phyloP scores from a whole-genome alignment of 2,797 vertebrate genomes.

The Micrastur ruficollis region DNA sequence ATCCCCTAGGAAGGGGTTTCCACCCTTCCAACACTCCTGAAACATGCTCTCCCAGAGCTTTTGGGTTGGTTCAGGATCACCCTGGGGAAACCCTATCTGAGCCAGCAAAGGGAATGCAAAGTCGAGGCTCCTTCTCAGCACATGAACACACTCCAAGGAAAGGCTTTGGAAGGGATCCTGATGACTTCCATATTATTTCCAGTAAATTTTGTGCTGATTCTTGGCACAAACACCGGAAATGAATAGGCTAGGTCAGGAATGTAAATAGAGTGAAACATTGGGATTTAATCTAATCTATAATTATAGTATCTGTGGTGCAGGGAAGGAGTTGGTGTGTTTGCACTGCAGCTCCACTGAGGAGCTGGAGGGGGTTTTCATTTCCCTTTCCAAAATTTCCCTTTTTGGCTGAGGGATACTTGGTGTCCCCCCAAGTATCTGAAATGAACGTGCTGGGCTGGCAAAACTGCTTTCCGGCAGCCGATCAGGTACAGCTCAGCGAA shows the following conservation, averaged over 20 bases:
- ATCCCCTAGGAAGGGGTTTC: neutral
- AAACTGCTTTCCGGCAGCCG: neutral
- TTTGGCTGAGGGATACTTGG: neutral
- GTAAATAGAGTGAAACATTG: constrained; percentile 72
- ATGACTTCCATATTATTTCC: constrained; percentile 73
- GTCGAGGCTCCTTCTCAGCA: neutral
- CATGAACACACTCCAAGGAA: constrained; percentile 53
- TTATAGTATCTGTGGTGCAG: constrained; percentile 59
- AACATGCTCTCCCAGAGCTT: neutral
- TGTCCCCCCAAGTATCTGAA: neutral
- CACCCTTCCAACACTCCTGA: neutral
- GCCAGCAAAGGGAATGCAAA: neutral
- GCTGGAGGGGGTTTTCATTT: neutral
- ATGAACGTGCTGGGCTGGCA: neutral
- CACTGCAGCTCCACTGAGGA: constrained; percentile 15
- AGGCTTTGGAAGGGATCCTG: constrained; percentile 65
- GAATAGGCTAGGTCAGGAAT: constrained; percentile 73
- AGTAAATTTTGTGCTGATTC: constrained; percentile 72
- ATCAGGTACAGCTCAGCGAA: neutral
- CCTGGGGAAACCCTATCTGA: neutral
- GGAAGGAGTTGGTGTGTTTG: constrained; percentile 18
- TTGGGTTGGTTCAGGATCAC: neutral
- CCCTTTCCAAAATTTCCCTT: constrained; percentile 2
- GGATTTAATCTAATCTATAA: constrained; percentile 72
- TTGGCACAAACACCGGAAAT: constrained; percentile 74